Evolutionary conservation across 30 jellyfish, hydroid and myxozoan species (phyloP).

Genomic region (Turritopsis dohrnii): DNA sequence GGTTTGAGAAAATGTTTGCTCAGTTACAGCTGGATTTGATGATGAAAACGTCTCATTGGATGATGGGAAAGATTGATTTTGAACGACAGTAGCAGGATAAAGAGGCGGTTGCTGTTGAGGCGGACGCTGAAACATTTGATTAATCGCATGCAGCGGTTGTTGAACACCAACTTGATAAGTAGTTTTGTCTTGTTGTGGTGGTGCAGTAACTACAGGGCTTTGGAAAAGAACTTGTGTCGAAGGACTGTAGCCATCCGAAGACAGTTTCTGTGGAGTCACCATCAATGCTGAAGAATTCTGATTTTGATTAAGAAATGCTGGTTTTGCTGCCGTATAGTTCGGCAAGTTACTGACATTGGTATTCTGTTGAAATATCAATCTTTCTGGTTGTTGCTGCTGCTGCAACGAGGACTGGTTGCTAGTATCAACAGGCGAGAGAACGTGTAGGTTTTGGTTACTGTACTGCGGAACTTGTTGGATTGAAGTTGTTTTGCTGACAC

Average conservation of each 20-base stretch:
- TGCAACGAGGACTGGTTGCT: not conserved
- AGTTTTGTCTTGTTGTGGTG: not conserved
- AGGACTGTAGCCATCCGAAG: not conserved
- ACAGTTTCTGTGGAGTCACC: not conserved
- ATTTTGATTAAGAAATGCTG: not conserved
- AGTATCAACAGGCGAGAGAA: not conserved
- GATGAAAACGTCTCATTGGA: too few relatives aligned
- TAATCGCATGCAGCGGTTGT: not conserved
- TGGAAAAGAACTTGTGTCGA: not conserved
- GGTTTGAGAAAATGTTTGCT: not conserved
- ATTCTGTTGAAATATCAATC: not conserved
- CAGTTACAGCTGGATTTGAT: conserved; percentile 13
- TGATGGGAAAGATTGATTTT: conserved; percentile 2
- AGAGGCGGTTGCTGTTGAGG: not conserved
- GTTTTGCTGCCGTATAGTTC: not conserved
- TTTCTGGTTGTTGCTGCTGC: not conserved
- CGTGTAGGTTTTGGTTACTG: not conserved
- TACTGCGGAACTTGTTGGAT: not conserved
- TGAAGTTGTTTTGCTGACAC: not conserved
- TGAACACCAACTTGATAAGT: not conserved
- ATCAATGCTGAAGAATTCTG: not conserved
- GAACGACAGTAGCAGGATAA: not conserved
- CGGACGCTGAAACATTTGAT: not conserved
- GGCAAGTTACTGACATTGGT: not conserved
- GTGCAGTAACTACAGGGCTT: not conserved